phyloP scores from a whole-genome alignment of 2,113 vertebrate genomes.

The Hepsetus odoe region DNA sequence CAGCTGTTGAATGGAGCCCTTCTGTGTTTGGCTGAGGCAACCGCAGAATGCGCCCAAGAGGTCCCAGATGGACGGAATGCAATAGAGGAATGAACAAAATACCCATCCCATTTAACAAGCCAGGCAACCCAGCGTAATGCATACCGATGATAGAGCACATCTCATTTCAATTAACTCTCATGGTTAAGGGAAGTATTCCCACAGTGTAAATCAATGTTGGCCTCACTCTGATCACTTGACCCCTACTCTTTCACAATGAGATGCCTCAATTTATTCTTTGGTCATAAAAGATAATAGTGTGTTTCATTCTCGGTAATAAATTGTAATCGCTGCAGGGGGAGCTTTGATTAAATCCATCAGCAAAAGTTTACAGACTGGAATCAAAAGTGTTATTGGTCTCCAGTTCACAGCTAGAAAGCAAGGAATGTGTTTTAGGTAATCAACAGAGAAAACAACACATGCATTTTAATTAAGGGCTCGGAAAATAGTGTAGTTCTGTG shows the following conservation, averaged over 20 bases:
- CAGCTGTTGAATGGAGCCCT: constrained; percentile 53
- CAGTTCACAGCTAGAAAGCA: constrained; percentile 3
- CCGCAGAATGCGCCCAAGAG: constrained; percentile 43
- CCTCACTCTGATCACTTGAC: constrained; percentile 46
- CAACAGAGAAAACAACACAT: constrained; percentile 7
- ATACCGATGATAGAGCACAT: constrained; percentile 58
- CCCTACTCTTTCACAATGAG: constrained; percentile 35
- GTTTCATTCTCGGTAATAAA: constrained; percentile 73
- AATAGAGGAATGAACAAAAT: constrained; percentile 54
- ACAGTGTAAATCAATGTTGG: constrained; percentile 46
- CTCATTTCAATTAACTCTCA: constrained; percentile 47
- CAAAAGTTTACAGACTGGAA: constrained; percentile 12
- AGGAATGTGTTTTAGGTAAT: constrained; percentile 10
- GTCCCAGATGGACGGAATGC: constrained; percentile 64
- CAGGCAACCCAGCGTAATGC: constrained; percentile 50
- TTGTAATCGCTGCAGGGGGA: constrained; percentile 62
- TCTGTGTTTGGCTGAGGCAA: constrained; percentile 52
- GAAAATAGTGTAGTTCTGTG: not conserved
- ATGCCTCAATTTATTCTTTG: constrained; percentile 65
- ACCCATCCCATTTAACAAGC: constrained; percentile 64
- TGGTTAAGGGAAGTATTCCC: constrained; percentile 45
- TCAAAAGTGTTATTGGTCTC: not conserved
- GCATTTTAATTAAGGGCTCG: not conserved
- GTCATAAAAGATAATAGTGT: constrained; percentile 68
- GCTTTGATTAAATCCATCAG: constrained; percentile 62